Evolutionary conservation across 2,113 vertebrate genomes (phyloP), one percentile per base, ranked within the genome.

Genomic region (Tricholaema leucomelas): DNA sequence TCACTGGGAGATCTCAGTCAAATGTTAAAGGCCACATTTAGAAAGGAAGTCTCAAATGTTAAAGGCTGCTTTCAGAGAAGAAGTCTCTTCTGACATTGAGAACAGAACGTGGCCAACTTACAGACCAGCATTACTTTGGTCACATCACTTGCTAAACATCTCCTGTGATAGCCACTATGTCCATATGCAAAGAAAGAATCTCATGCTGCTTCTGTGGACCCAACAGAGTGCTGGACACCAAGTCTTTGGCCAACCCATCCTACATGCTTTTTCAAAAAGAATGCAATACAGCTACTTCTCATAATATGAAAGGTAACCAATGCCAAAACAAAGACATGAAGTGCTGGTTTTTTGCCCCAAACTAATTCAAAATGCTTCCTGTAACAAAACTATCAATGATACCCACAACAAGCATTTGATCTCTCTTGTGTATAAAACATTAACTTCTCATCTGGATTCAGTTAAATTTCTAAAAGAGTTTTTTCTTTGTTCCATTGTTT

Each of bases 41-140:
- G 14, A 79, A 66, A 59, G 14, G 69, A 67, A 6, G 2, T 65
- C 6, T 6, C 8, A 56, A 33, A 70, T 23, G 2, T 54, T 69
- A 70, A 69, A 69, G 15, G 15, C 1, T 0, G 0, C 5, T 74
- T 74, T 60, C 31, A 59, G 14, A 82, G 66, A 59, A 12, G 74
- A 67, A 6, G 2, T 65, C 6, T 6, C 8, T 1, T 18, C 25
- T 44, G 20, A 65, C 21, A 23, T 20, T 27, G 16, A 24, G 9
- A 2, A 0, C 5, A 50, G 30, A 63, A 61, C 3, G 1, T 61
- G 23, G 4, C 6, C 35, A 63, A 1, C 0, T 8, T 8, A n/a
- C 4, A 12, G n/a, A 54, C 12, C 12, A 23, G 2, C 0, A 0
- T 6, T 28, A 6, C 6, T 33, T 52, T 59, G 12, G 13, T 64